Evolutionary conservation across 2,113 vertebrate genomes (phyloP).

Genomic region (Platycercus adscitus): DNA sequence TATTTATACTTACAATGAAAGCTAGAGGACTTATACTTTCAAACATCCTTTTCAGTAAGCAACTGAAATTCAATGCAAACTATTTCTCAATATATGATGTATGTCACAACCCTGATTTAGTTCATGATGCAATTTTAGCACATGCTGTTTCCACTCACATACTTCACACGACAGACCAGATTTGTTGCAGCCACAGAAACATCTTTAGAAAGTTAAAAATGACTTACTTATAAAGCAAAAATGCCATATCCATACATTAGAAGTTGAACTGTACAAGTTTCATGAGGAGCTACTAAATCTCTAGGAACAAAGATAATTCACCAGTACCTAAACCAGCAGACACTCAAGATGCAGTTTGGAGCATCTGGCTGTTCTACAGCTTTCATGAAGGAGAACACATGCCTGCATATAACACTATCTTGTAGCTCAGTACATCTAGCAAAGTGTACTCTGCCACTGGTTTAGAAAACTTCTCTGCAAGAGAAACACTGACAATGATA

Average conservation of each 20-base stretch:
- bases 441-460: background rate
- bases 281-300: conserved; percentile 53
- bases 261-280: conserved; percentile 28
- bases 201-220: background rate
- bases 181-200: background rate
- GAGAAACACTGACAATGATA: background rate
- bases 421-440: conserved; percentile 1
- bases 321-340: background rate
- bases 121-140: conserved; percentile 1
- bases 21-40: background rate
- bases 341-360: conserved; percentile 16
- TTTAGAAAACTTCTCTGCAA: background rate
- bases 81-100: background rate
- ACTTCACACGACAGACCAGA: background rate
- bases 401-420: background rate
- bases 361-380: background rate
- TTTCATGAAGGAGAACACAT: conserved; percentile 22
- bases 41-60: background rate
- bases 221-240: background rate
- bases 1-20: background rate
- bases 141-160: background rate
- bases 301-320: conserved; percentile 49
- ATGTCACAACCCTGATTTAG: conserved; percentile 18
- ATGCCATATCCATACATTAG: background rate
- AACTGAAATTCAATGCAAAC: background rate